These are phyloP conservation scores for Blastobasis adustella DNA, from an alignment of 2,888 invertebrate genomes.

Conservation along the genomic window DNA sequence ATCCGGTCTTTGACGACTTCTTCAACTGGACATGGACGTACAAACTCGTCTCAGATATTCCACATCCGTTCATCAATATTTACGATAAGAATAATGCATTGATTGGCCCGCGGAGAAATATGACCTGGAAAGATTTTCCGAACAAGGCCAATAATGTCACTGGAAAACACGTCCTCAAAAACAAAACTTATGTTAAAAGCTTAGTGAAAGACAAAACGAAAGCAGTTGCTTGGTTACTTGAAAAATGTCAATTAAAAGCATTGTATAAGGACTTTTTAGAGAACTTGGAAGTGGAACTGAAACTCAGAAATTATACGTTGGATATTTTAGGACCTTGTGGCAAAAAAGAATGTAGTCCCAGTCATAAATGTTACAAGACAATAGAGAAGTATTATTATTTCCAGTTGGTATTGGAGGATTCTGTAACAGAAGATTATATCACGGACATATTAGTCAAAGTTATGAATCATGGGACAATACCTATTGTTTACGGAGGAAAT, in stretches of 20 bases:
- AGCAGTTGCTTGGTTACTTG: slow-evolving; percentile 48
- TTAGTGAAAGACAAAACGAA: slow-evolving; percentile 31
- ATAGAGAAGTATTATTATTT: slow-evolving; percentile 50
- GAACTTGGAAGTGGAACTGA: slow-evolving; percentile 38
- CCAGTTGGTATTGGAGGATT: slow-evolving; percentile 50
- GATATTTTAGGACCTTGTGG: slow-evolving; percentile 51
- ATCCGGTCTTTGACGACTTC: slow-evolving; percentile 42
- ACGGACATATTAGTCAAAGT: slow-evolving; percentile 42
- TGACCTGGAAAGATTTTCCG: slow-evolving; percentile 29
- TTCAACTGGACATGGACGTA: slow-evolving; percentile 68
- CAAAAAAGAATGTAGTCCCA: slow-evolving; percentile 33
- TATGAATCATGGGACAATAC: slow-evolving; percentile 40
- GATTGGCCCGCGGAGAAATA: slow-evolving; percentile 38
- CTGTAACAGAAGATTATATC: slow-evolving; percentile 42
- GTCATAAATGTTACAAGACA: slow-evolving; percentile 38
- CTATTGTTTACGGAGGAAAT: slow-evolving; percentile 42
- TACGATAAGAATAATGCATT: slow-evolving; percentile 26
- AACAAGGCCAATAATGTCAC: no score
- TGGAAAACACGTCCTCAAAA: background rate
- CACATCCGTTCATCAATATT: slow-evolving; percentile 46
- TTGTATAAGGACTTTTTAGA: slow-evolving; percentile 38
- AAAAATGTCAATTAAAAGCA: slow-evolving; percentile 39
- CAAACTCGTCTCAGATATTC: slow-evolving; percentile 49
- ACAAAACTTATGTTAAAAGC: background rate
- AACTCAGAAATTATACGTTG: slow-evolving; percentile 41